These are phyloP conservation scores for Pedicia rivosa DNA, from an alignment of 2,888 invertebrate genomes.

Conservation along the genomic window DNA sequence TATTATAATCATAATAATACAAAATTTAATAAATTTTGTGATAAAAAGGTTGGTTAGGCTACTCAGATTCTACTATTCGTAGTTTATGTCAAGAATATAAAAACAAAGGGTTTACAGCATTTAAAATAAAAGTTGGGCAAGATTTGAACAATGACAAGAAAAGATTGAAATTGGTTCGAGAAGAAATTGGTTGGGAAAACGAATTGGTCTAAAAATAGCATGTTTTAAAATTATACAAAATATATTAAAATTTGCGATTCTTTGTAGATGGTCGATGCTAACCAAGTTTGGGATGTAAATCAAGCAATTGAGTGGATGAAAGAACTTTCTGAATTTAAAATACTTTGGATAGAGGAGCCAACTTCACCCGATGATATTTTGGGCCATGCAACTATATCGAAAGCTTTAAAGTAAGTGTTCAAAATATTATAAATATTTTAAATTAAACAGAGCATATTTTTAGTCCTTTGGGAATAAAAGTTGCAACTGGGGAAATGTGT, in stretches of 20 bases:
- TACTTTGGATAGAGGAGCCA: conserved; percentile 85
- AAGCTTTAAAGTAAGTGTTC: conserved; percentile 34
- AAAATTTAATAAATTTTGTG: no score
- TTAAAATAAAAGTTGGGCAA: conserved; percentile 83
- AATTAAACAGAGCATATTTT: not conserved
- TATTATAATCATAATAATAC: no score
- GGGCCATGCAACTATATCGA: conserved; percentile 68
- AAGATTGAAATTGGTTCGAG: conserved; percentile 54
- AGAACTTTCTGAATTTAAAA: conserved; percentile 51
- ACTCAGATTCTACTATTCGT: conserved; percentile 57
- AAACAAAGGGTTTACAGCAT: conserved; percentile 58
- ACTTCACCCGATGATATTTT: conserved; percentile 82
- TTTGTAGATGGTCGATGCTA: conserved; percentile 85
- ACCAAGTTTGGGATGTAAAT: conserved; percentile 76
- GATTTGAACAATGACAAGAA: conserved; percentile 59
- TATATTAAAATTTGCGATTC: conserved; percentile 26
- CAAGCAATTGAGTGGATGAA: conserved; percentile 80
- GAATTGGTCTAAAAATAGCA: conserved; percentile 41
- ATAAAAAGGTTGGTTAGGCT: conserved; percentile 80
- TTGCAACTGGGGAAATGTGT: conserved; percentile 87
- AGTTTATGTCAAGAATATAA: conserved; percentile 55
- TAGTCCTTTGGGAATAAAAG: conserved; percentile 59
- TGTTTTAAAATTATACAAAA: not conserved
- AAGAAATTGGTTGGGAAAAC: conserved; percentile 58
- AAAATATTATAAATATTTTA: conserved; percentile 6